phyloP scores from a whole-genome alignment of 2,888 invertebrate species.

The Saturnia japonica region DNA sequence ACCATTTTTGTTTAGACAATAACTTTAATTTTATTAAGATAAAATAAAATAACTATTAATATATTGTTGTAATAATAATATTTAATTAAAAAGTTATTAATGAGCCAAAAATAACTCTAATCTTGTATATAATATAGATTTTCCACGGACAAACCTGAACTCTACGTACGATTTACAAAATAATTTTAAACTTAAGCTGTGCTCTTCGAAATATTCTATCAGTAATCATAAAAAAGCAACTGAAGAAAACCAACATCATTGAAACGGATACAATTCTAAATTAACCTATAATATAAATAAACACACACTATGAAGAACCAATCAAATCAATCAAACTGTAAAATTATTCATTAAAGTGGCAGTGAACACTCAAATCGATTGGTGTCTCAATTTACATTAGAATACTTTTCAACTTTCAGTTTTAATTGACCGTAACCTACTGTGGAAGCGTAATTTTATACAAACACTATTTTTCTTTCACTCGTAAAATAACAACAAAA shows the following conservation, averaged over 20 bases:
- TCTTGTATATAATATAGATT: not conserved
- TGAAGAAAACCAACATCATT: conserved; percentile 16
- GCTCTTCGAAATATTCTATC: not conserved
- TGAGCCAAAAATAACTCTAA: not conserved
- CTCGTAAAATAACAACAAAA: not conserved
- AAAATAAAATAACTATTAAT: too few species aligned
- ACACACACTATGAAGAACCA: conserved; percentile 34
- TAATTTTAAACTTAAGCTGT: too few species aligned
- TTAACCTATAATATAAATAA: conserved; percentile 39
- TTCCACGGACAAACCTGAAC: not conserved
- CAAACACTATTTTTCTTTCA: not conserved
- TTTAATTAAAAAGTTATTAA: too few species aligned
- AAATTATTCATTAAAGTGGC: conserved; percentile 29
- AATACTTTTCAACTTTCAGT: conserved; percentile 29
- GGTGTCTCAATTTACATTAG: conserved; percentile 29
- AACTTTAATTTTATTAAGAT: not conserved
- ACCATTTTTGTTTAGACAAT: not conserved
- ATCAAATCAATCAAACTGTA: conserved; percentile 34
- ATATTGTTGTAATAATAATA: not conserved
- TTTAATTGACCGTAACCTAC: conserved; percentile 26
- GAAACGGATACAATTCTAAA: conserved; percentile 35
- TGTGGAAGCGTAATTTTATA: not conserved
- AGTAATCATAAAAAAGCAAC: not conserved
- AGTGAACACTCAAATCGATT: conserved; percentile 37
- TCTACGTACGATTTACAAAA: too few species aligned